Percentiles rank a stretch among this genome's conserved stretches.
Conservation (phyloP, 2,113 vertebrate species). For the Pyrgilauda ruficollis region DNA sequence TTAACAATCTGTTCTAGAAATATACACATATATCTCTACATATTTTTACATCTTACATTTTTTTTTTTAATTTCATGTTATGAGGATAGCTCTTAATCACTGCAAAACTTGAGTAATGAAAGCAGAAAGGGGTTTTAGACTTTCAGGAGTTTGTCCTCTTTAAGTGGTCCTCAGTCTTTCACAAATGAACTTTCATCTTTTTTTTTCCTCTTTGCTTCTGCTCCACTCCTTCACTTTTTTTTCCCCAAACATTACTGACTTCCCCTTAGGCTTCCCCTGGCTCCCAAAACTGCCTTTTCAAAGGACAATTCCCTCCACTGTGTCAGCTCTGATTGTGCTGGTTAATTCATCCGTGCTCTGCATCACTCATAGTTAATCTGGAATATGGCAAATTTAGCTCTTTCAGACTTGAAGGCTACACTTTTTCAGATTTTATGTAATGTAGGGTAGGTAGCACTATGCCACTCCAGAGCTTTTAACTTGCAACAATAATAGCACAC, state of each 20-base stretch:
- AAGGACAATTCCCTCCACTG: not conserved
- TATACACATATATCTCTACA: not conserved
- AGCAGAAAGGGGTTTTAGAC: not conserved
- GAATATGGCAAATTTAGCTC: not conserved
- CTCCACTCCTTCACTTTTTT: not conserved
- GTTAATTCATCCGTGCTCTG: fast-evolving
- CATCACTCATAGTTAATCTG: not conserved
- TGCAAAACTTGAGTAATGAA: not conserved
- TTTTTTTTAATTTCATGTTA: not conserved
- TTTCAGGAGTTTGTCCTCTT: not conserved
- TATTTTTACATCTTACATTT: not conserved
- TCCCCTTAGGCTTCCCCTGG: not conserved
- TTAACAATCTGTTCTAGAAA: not conserved
- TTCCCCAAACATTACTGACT: not conserved
- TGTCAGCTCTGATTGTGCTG: not conserved
- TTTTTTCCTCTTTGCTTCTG: not conserved
- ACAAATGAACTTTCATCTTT: not conserved
- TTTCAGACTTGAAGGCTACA: not conserved
- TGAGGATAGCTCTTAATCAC: not conserved
- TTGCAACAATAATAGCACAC: not conserved
- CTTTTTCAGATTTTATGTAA: not conserved
- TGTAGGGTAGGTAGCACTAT: not conserved
- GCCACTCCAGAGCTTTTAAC: not conserved
- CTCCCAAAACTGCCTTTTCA: not conserved
- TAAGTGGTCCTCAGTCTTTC: not conserved